Evolutionary conservation across 2,113 vertebrate species (phyloP), one percentile per base, ranked within the genome.

Genomic region (Psilopsiagon aymara): DNA sequence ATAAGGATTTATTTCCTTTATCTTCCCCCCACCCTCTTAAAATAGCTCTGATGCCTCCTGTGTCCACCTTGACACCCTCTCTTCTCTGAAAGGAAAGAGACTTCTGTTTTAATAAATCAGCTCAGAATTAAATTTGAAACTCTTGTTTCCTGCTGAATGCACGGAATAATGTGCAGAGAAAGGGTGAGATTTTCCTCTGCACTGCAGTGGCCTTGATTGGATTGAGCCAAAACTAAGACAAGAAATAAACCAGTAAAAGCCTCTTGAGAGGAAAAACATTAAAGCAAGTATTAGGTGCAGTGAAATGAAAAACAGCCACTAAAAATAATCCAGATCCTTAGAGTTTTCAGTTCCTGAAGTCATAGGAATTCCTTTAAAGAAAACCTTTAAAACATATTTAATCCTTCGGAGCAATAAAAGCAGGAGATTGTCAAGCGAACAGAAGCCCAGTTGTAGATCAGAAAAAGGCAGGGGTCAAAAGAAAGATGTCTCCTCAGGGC

Each of bases 221-320:
- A 95, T 74, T 28, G 41, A 95, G 55, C 75, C 94, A 43, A 93
- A 88, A 74, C 79, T 93, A 89, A 88, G 33, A 71, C 31, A 47
- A 91, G 75, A 52, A 92, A 76, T 69, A 85, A 96, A 94, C 46
- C 47, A 31, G 29, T 79, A 77, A 83, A 46, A 92, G 60, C 85
- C 90, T 87, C 86, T 93, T 78, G 52, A 91, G 86, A 93, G 81
- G 53, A 84, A 92, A 94, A 90, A 23, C n/a, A 66, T 94, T 94
- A 95, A 94, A 91, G 90, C 82, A 95, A 86, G 92, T 84, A 70
- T 53, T 51, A 62, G 71, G 57, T 79, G 44, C 83, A 92, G 28
- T 52, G 59, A 78, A 92, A 92, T 1, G 13, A 91, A 88, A 93
- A 81, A 59, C n/a, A 23, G 20, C 1, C 76, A 76, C 28, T 80